Evolutionary conservation across 2,888 invertebrate genomes (phyloP).

Genomic region (Calameuta idolon): DNA sequence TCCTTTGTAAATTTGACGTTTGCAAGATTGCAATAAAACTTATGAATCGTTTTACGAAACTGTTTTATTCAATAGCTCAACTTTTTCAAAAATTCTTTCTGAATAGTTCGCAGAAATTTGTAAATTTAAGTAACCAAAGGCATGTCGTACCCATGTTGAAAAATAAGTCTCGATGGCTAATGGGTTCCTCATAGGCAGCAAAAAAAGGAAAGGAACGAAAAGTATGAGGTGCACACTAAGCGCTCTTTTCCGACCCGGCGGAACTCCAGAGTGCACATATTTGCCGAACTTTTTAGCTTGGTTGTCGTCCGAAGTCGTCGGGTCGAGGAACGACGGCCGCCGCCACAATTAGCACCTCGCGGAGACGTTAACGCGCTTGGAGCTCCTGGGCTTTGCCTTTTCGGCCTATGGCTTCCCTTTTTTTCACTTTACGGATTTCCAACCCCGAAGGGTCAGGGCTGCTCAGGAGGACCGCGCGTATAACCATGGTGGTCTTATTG

Average conservation of each 20-base stretch:
- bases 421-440: constrained; percentile 8
- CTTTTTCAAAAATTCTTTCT: too few species aligned
- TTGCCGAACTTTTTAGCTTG: constrained; percentile 47
- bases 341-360: constrained; percentile 56
- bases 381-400: constrained; percentile 48
- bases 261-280: constrained; percentile 24
- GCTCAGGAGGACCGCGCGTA: not conserved
- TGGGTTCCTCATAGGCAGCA: not conserved
- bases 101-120: not conserved
- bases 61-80: too few species aligned
- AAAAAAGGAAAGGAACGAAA: not conserved
- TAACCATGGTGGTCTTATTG: constrained; percentile 1
- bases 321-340: constrained; percentile 34
- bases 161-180: not conserved
- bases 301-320: constrained; percentile 40
- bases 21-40: not conserved
- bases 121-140: not conserved
- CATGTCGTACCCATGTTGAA: not conserved
- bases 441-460: not conserved
- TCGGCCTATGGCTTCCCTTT: constrained; percentile 9
- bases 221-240: not conserved
- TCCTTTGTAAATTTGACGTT: not conserved
- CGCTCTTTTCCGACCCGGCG: constrained; percentile 8
- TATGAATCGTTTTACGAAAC: too few species aligned
- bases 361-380: constrained; percentile 49